These are phyloP conservation scores for Leuciscus idus DNA, from an alignment of 2,113 vertebrate species.

Conservation along the genomic window DNA sequence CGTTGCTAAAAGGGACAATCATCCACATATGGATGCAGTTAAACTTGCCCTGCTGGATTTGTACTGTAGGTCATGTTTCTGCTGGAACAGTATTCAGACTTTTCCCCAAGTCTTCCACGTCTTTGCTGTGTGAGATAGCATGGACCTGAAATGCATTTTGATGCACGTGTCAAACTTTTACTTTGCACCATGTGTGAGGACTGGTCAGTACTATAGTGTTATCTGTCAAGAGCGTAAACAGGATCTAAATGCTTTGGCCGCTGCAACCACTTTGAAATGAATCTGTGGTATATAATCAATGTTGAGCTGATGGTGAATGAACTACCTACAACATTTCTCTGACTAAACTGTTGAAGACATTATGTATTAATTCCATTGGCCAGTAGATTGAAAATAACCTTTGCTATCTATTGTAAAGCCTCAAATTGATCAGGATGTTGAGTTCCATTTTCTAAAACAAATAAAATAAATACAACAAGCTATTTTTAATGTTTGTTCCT, in stretches of 20 bases:
- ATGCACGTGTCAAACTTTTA: conserved; percentile 1
- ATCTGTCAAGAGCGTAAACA: not conserved
- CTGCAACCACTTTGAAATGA: not conserved
- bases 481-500: not conserved
- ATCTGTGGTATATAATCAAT: not conserved
- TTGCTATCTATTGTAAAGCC: not conserved
- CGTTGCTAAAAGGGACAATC: conserved; percentile 53
- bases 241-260: not conserved
- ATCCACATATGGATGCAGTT: conserved; percentile 28
- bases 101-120: not conserved
- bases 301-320: too few species aligned
- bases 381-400: not conserved
- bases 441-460: conserved; percentile 10
- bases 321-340: not conserved
- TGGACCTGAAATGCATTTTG: not conserved
- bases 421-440: conserved; percentile 33
- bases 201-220: not conserved
- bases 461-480: conserved; percentile 18
- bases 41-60: not conserved
- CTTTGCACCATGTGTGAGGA: conserved; percentile 25
- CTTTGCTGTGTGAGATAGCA: not conserved
- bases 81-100: not conserved
- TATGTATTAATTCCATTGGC: not conserved
- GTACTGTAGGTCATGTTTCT: conserved; percentile 2
- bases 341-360: not conserved